Evolutionary conservation across 2,113 vertebrate genomes (phyloP), one percentile per base, ranked within the genome.

Genomic region (Coptodon bakossiorum): DNA sequence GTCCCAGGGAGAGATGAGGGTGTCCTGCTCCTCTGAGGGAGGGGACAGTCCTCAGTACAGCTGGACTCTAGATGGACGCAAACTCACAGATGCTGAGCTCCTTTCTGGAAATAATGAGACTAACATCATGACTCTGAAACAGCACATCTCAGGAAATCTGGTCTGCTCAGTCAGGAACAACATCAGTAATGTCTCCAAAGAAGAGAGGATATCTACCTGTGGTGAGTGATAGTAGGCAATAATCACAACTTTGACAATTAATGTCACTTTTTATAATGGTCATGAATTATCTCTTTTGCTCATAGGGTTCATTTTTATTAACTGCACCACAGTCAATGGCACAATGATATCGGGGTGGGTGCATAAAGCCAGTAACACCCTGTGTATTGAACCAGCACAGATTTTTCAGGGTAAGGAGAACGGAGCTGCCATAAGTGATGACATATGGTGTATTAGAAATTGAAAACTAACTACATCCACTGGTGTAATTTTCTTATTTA

Each of bases 121-220:
- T 63, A 63, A 63, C 31, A 63, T 7, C 17, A n/a, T 63, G 0
- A 66, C 17, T n/a, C 0, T 66, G 61, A 66, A 66, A 66, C 31
- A 3, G 61, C 9, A 66, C 0, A 0, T 66, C 6, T 1, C 31
- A n/a, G 61, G 17, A 38, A 0, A 0, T 66, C 61, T 66, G 31
- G 31, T 66, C 61, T 66, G 61, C 61, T 66, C 61, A 66, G 17
- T 66, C 61, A 66, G 0, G 10, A 66, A 66, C 61, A 66, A 66
- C 0, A 0, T 66, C 61, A 66, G 17, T 66, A 7, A 66, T 0
- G 61, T 38, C 31, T 66, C 10, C 61, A 66, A 66, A 66, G 17
- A 66, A 5, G 4, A 66, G 4, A 13, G 0, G 0, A 66, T 66
- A 66, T 2, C 3, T 38, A 38, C 61, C 19, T 66, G 34, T 66